Conservation (phyloP, 1,140 invertebrate genomes). For the Aphis gossypii region DNA sequence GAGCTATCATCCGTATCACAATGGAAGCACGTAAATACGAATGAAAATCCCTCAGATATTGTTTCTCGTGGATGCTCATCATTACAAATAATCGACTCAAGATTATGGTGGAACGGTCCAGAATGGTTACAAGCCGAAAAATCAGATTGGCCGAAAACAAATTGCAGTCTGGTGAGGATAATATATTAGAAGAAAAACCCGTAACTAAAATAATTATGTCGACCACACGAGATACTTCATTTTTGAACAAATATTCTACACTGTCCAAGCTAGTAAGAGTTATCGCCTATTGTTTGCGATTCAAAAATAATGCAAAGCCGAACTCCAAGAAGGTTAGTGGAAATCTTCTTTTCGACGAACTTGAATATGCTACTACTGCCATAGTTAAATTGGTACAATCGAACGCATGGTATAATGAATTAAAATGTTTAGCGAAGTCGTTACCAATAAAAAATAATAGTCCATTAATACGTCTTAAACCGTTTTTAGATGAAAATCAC, state of each 20-base stretch:
- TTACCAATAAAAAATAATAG: neutral
- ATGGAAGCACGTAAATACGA: slow-evolving; percentile 51
- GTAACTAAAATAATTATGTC: neutral
- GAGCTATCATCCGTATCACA: slow-evolving; percentile 39
- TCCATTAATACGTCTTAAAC: neutral
- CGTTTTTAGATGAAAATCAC: neutral
- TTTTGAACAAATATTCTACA: slow-evolving; percentile 2
- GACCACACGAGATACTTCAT: neutral
- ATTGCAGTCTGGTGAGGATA: neutral
- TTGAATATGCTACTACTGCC: slow-evolving; percentile 1
- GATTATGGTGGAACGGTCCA: slow-evolving; percentile 42
- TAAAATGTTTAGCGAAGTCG: neutral
- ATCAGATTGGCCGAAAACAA: slow-evolving; percentile 2
- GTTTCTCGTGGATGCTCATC: slow-evolving; percentile 20
- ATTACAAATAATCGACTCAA: neutral
- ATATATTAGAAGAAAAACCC: neutral
- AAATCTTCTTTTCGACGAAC: neutral
- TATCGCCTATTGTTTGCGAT: slow-evolving; percentile 20
- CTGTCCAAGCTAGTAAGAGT: slow-evolving; percentile 8
- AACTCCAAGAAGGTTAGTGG: neutral
- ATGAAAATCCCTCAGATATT: slow-evolving; percentile 60
- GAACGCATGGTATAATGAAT: neutral
- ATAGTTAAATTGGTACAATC: slow-evolving; percentile 37
- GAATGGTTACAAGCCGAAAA: slow-evolving; percentile 12
- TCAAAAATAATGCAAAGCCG: neutral